phyloP scores from a whole-genome alignment of 2,797 vertebrate species.

The Enteromius thamalakanensis region DNA sequence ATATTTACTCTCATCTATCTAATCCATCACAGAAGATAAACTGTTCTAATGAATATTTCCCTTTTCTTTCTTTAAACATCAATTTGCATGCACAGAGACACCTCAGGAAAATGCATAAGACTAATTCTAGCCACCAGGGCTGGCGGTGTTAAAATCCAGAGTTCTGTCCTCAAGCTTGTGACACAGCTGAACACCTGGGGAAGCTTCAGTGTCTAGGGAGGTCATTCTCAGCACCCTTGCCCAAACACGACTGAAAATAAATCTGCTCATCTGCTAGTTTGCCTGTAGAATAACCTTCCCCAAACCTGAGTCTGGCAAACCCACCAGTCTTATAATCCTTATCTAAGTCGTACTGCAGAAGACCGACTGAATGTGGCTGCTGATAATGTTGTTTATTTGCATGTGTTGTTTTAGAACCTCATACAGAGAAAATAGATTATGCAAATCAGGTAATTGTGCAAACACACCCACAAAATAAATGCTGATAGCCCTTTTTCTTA shows the following conservation, averaged over 20 bases:
- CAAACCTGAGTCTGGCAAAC: conserved; percentile 9
- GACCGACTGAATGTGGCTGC: background rate
- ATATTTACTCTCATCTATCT: conserved; percentile 32
- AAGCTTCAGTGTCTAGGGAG: conserved; percentile 30
- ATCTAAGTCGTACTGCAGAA: background rate
- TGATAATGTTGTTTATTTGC: conserved; percentile 22
- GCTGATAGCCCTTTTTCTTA: background rate
- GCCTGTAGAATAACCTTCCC: conserved; percentile 16
- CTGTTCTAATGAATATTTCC: conserved; percentile 15
- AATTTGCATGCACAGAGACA: conserved; percentile 7
- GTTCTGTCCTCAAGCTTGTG: conserved; percentile 4
- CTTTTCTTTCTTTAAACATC: conserved; percentile 8
- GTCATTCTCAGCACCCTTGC: conserved; percentile 26
- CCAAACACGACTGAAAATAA: conserved; percentile 47
- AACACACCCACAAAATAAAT: conserved; percentile 13
- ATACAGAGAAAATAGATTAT: conserved; percentile 22
- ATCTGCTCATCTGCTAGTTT: conserved; percentile 24
- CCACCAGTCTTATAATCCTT: conserved; percentile 15
- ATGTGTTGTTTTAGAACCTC: conserved; percentile 7
- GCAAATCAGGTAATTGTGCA: conserved; percentile 17
- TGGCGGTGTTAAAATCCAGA: background rate
- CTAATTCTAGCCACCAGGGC: background rate
- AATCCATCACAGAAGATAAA: conserved; percentile 28
- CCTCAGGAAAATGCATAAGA: conserved; percentile 12
- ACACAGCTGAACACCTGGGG: conserved; percentile 40